Evolutionary conservation across 2,113 vertebrate genomes (phyloP).

Genomic region (Pogona vitticeps): DNA sequence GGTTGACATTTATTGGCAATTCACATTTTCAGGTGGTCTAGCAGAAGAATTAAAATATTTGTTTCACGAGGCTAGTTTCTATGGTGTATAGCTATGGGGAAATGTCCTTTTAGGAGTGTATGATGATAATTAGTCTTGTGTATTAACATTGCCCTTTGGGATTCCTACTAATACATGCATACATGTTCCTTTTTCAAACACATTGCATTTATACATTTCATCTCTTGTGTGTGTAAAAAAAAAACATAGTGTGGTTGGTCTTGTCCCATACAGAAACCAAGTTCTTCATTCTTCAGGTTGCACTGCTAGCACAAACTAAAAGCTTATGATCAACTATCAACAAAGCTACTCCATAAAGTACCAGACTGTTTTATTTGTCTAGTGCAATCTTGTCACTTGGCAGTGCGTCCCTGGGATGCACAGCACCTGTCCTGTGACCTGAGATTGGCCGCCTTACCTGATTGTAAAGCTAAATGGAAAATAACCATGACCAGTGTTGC

Average conservation of each 20-base stretch:
- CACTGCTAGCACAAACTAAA: too few relatives aligned
- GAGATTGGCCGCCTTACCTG: too few relatives aligned
- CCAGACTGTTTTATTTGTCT: neutral
- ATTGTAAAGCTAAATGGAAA: too few relatives aligned
- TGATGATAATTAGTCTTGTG: neutral
- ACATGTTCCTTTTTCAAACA: neutral
- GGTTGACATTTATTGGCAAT: neutral
- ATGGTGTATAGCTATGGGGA: neutral
- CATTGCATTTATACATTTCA: neutral
- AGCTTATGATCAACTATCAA: too few relatives aligned
- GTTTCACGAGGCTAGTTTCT: neutral
- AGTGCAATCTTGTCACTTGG: neutral
- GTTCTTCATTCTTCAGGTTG: neutral
- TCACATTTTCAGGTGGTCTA: neutral
- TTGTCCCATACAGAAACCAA: neutral
- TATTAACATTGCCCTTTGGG: neutral
- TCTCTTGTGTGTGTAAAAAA: neutral
- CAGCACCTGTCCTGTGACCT: too few relatives aligned
- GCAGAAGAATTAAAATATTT: neutral
- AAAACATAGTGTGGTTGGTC: neutral
- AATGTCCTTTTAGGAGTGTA: neutral
- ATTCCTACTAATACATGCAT: neutral
- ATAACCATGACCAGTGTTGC: neutral
- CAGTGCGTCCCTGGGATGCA: too few relatives aligned
- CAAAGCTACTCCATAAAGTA: neutral